Percentiles rank a stretch among this genome's conserved stretches.
phyloP scores from a whole-genome alignment of 2,888 invertebrate genomes.

The Archips crataeganus region DNA sequence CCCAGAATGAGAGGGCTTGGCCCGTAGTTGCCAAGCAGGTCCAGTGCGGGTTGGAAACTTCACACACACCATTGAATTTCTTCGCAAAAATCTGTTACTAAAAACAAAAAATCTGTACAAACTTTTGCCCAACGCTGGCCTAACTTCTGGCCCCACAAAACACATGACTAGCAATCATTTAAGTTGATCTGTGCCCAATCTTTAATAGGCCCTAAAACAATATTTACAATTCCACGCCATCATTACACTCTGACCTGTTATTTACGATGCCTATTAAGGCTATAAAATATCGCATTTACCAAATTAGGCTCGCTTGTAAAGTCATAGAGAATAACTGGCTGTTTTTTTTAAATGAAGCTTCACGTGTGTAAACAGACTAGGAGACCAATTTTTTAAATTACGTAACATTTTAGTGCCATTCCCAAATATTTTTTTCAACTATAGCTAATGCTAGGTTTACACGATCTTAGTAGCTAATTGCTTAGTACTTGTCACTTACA shows the following conservation, averaged over 20 bases:
- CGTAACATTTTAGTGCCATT: too few relatives aligned
- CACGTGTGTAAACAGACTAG: neutral
- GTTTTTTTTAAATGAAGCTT: constrained; percentile 2
- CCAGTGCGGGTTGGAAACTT: too few relatives aligned
- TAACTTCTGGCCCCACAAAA: neutral
- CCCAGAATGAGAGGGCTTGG: too few relatives aligned
- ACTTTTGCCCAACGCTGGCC: neutral
- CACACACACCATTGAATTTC: too few relatives aligned
- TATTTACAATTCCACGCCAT: constrained; percentile 33
- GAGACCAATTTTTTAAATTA: too few relatives aligned
- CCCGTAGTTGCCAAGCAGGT: too few relatives aligned
- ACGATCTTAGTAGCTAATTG: too few relatives aligned
- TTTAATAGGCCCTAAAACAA: constrained; percentile 34
- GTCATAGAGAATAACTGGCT: constrained; percentile 22
- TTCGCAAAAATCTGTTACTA: too few relatives aligned
- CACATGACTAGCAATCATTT: constrained; percentile 9
- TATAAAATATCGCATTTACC: constrained; percentile 34
- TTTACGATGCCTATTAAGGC: constrained; percentile 30
- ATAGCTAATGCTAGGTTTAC: too few relatives aligned
- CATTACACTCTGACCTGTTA: constrained; percentile 35
- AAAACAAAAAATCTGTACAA: too few relatives aligned
- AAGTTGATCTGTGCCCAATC: constrained; percentile 31
- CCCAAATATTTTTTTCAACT: too few relatives aligned
- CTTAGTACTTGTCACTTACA: too few relatives aligned
- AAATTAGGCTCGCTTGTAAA: constrained; percentile 38